phyloP scores from a whole-genome alignment of 2,113 vertebrate species.

The Microtus ochrogaster region DNA sequence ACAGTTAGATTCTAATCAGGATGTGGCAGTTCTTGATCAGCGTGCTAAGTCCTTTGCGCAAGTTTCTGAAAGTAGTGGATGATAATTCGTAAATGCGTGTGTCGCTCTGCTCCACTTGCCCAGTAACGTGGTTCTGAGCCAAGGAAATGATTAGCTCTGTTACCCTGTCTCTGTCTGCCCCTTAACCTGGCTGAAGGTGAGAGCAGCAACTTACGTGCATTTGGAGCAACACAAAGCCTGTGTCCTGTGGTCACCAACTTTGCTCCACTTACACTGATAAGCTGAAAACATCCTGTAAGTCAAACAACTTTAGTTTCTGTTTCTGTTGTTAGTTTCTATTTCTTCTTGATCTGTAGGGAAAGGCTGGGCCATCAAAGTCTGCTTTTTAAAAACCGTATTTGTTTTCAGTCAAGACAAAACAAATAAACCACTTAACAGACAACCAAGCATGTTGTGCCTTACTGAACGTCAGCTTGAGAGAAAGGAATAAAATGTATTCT shows the following conservation, averaged over 20 bases:
- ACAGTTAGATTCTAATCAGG: conserved; percentile 4
- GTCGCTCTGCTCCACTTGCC: not conserved
- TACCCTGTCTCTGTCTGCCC: not conserved
- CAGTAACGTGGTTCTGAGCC: not conserved
- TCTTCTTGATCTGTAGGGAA: not conserved
- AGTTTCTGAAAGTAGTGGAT: not conserved
- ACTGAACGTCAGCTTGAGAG: not conserved
- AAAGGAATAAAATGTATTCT: not conserved
- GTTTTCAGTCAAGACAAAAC: conserved; percentile 12
- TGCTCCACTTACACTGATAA: not conserved
- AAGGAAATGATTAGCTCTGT: not conserved
- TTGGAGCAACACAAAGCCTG: not conserved
- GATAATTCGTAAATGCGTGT: not conserved
- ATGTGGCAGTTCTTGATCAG: not conserved
- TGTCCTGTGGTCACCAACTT: not conserved
- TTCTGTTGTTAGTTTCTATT: conserved; percentile 19
- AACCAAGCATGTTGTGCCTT: not conserved
- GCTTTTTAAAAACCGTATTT: not conserved
- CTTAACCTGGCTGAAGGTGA: not conserved
- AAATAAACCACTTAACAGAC: not conserved
- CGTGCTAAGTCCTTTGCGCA: not conserved
- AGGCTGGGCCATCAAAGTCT: not conserved
- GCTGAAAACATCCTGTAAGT: not conserved
- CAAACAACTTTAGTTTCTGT: not conserved
- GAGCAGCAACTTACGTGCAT: not conserved